These are phyloP conservation scores for Cantharis nigra DNA, from an alignment of 2,888 invertebrate species.

Conservation along the genomic window DNA sequence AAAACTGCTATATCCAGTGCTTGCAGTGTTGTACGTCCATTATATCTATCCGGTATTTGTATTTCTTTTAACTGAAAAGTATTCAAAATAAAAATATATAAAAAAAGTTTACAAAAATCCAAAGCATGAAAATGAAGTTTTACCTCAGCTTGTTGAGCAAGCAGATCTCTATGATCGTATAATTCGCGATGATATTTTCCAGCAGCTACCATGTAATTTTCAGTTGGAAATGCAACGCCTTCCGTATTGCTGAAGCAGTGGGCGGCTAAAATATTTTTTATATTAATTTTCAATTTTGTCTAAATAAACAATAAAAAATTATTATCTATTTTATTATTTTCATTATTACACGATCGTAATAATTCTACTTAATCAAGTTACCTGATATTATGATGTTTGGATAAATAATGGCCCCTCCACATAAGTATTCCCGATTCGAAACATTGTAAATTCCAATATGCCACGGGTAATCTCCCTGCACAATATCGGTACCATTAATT, in stretches of 20 bases:
- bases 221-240: not conserved
- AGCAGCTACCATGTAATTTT: not conserved
- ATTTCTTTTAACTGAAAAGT: not conserved
- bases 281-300: too few relatives aligned
- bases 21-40: not conserved
- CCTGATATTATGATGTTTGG: not conserved
- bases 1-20: not conserved
- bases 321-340: too few relatives aligned
- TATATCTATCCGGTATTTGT: not conserved
- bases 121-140: too few relatives aligned
- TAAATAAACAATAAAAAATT: too few relatives aligned
- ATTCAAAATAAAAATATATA: not conserved
- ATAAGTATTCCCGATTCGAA: not conserved
- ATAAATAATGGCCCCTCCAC: not conserved
- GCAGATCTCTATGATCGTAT: not conserved
- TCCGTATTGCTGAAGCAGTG: not conserved
- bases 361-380: too few relatives aligned
- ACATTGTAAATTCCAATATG: not conserved
- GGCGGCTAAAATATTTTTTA: not conserved
- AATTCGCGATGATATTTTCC: not conserved
- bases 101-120: too few relatives aligned
- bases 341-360: too few relatives aligned
- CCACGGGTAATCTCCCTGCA: not conserved
- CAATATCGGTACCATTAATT: not conserved
- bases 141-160: not conserved